Base-by-base conservation (phyloP, 2,888 invertebrate species). In the Melangyna quadrimaculata region DNA sequence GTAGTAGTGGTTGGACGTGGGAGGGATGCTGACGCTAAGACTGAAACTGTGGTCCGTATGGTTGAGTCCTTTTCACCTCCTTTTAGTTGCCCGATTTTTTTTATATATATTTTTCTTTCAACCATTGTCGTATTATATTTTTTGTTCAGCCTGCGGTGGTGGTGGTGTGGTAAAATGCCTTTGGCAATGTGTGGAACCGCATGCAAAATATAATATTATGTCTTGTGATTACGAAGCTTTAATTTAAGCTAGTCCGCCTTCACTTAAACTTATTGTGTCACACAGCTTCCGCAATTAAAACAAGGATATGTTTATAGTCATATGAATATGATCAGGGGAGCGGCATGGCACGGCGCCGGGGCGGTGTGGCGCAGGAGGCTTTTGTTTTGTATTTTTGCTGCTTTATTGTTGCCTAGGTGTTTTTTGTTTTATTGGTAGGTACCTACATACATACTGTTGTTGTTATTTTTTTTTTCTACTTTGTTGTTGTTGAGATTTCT, bases 231-330 rank as follows among this genome's bases (percentile, higher is more conserved):
- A 78, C 35, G 71, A 65, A 65, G 71, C 71, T 78, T 78, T 78
- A 78, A 71, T 78, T 71, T 78, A 72, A 72, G 65, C 53, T 67
- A 65, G 78, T 67, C 65, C 65, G 57, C 65, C 63, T 71, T 74
- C 71, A 32, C 63, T 71, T 71, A 71, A 71, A 71, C 78, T 63
- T 73, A 73, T 79, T 73, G 57, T 79, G 53, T 27, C 72, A 67
- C 51, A 65, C 51, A 80, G 69, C 80, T 74, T 80, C 80, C 80
- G 70, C 80, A 80, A 74, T 80, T 74, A 74, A 74, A 69, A 80
- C 53, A 69, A 80, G 69, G 67, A 74, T 74, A 69, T 80, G 80
- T 69, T 78, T 78, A 72, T 72, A 43, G 24, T 74, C 19, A 59
- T 35, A 59, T 22, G 32, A 35, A 59, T 59, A 37, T 37, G 35